Evolutionary conservation across 2,888 invertebrate genomes (phyloP), one percentile per base, ranked within the genome.

Genomic region (Synergus laeviventris): DNA sequence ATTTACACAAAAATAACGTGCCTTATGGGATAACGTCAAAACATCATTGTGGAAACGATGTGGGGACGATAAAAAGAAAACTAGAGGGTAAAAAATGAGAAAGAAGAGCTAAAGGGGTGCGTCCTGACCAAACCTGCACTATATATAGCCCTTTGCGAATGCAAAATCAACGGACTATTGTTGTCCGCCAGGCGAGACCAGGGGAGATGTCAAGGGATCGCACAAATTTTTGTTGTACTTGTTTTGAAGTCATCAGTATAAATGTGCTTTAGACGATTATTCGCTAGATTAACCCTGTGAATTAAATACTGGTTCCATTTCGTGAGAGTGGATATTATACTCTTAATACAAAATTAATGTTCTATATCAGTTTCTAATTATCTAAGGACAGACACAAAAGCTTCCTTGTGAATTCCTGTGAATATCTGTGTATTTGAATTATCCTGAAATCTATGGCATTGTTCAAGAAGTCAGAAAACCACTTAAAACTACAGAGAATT

Each of bases 1-100:
- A 87, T 89, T 89, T 89, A 87, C 87, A 87, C 88, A 87, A 85
- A 88, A 86, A 89, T 89, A 86, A 88, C 86, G 86, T 85, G 88
- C 86, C 84, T 89, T 88, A 89, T 86, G 85, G 89, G 89, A 89
- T 89, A 87, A 89, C 86, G 89, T 89, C 89, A 88, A 89, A 89
- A 89, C 88, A 89, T 87, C 85, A 83, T 84, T 85, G 85, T 84
- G 85, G 81, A 84, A 64, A 74, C 76, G 76, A 77, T 76, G 77
- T 79, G 77, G 78, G 76, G 76, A 77, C 38, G 42, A 62, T 60
- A 78, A 81, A 66, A 76, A 76, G 78, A 31, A 76, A 75, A 74
- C 70, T 74, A 39, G 66, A 73, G 75, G 75, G 80, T 78, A 76
- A 81, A 81, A 82, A 84, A 74, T 21, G 59, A 73, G 79, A 83